These are phyloP conservation scores for Pipistrellus pygmaeus DNA, from an alignment of 2,797 vertebrate species.

Conservation along the genomic window DNA sequence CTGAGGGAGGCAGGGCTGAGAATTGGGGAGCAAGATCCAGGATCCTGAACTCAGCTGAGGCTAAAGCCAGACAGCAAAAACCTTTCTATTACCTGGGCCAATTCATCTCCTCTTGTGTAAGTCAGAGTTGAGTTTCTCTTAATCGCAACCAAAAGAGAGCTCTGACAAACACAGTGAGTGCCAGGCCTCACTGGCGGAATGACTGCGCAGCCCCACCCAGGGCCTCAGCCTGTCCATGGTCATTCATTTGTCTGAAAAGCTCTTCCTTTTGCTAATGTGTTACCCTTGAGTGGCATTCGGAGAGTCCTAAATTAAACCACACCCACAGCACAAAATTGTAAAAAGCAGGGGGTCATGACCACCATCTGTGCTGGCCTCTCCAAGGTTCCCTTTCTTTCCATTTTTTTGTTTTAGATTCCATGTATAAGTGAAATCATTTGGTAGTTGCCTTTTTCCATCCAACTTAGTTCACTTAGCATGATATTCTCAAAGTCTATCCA, in stretches of 20 bases:
- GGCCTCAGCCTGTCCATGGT: background rate
- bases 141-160: background rate
- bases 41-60: background rate
- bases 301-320: background rate
- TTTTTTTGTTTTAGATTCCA: background rate
- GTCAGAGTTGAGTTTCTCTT: background rate
- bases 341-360: background rate
- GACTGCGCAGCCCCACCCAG: background rate
- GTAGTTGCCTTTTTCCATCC: background rate
- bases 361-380: background rate
- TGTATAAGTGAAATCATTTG: background rate
- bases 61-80: background rate
- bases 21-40: background rate
- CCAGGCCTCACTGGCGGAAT: background rate
- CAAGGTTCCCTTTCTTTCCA: background rate
- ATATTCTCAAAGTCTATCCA: background rate
- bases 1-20: background rate
- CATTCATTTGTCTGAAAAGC: background rate
- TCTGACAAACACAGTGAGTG: background rate
- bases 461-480: background rate
- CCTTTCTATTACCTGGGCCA: background rate
- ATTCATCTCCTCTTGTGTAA: background rate
- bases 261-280: background rate
- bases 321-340: background rate
- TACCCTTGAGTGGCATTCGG: background rate